Base-by-base conservation (phyloP, 37 sponge, comb jelly and placozoan genomes). In the Cliona cf. orientalis region DNA sequence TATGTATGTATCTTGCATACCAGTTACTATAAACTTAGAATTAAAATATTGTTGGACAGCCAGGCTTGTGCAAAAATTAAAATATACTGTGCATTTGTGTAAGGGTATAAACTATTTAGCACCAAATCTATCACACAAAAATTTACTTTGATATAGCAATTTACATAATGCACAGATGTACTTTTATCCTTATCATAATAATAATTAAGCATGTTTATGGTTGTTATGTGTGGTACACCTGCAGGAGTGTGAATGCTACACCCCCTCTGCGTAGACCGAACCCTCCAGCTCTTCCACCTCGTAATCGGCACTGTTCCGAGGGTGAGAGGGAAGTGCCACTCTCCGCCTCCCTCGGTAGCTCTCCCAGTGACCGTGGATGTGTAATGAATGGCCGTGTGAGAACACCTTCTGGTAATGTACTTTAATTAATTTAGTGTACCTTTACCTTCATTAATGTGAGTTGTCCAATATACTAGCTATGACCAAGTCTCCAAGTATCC, bases 401-500 rank as follows among this genome's bases (percentile, higher is more conserved):
- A 49, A 49, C 53, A 49, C 53, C 53, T 14, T 49, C 25, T 37
- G 68, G 40, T 29, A 36, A 67, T 21, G 17, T 35, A 5, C 32
- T 9, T 29, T 32, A 37, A 35, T 11, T 67, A 49, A 19, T 49
- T 49, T 49, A 19, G 9, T 19, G 7, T 26, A 26, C n/a, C 23
- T 62, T 7, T 62, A 7, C 23, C 23, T 62, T 62, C 31, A 62
- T 26, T 28, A 62, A 25, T 62, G 29, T 62, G 11, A 25, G 31
- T 62, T 62, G 5, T 59, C 28, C 4, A 14, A 29, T 25, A 3
- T 36, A 38, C 9, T 61, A 75, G 76, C 42, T 7, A 42, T 81
- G 34, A 58, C 72, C 31, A 81, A 70, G 22, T 81, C 81, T 40
- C 72, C 81, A 39, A 81, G 81, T 39, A 58, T 81, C 3, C 29